A percentile compares a stretch with the other conserved stretches of the same genome.
These are phyloP conservation scores for Fissipunctia ypsillon DNA, from an alignment of 2,888 invertebrate genomes.

Conservation along the genomic window DNA sequence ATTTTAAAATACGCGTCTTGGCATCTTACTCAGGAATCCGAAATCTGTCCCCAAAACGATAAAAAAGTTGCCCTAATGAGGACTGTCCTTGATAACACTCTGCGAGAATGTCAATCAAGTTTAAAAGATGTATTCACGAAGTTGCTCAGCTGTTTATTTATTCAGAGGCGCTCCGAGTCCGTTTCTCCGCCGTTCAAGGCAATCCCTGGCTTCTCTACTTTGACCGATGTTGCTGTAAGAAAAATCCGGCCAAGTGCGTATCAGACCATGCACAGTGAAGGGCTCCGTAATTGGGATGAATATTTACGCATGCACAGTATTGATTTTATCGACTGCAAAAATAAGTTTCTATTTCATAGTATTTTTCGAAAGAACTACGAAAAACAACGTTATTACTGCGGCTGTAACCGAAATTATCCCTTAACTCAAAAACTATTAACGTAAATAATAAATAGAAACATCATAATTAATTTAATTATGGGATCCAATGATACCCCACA, in stretches of 20 bases:
- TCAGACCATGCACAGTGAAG: not conserved
- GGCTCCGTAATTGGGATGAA: not conserved
- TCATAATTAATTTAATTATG: not conserved
- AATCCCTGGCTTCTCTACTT: constrained; percentile 13
- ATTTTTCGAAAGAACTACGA: not conserved
- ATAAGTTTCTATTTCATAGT: not conserved
- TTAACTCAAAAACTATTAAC: not conserved
- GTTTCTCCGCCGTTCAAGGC: constrained; percentile 31
- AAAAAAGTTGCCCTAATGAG: constrained; percentile 51
- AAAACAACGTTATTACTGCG: not conserved
- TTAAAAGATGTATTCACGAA: constrained; percentile 52
- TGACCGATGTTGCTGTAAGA: constrained; percentile 18
- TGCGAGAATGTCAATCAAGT: constrained; percentile 54
- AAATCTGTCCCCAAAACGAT: constrained; percentile 39
- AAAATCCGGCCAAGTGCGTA: not conserved
- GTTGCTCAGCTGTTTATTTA: constrained; percentile 51
- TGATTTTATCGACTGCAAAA: not conserved
- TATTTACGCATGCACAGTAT: not conserved
- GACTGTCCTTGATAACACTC: constrained; percentile 41
- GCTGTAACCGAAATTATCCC: not conserved
- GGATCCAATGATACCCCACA: not conserved
- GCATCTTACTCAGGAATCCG: constrained; percentile 2
- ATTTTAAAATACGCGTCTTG: constrained; percentile 6
- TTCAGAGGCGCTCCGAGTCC: constrained; percentile 35
- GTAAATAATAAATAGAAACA: no score